phyloP scores from a whole-genome alignment of 2,113 vertebrate species.

The Indicator indicator region DNA sequence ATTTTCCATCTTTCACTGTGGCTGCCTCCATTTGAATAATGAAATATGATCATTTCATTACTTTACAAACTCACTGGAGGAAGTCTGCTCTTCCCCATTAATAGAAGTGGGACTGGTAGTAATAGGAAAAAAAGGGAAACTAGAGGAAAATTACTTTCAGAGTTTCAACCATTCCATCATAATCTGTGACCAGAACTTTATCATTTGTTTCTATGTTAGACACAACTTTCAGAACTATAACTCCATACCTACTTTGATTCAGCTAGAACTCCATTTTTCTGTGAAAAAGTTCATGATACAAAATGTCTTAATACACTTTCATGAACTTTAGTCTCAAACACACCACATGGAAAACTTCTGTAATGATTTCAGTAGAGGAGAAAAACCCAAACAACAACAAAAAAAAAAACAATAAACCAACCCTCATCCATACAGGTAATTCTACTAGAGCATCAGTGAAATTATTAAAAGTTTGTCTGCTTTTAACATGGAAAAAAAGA shows the following conservation, averaged over 20 bases:
- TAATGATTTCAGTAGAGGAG: not conserved
- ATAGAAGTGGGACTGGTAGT: not conserved
- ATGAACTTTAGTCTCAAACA: not conserved
- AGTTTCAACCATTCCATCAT: not conserved
- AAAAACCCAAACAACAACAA: too few relatives aligned
- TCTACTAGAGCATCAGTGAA: not conserved
- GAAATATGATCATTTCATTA: not conserved
- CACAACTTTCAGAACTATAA: not conserved
- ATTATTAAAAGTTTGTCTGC: not conserved
- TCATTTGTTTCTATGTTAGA: not conserved
- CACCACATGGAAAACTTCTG: not conserved
- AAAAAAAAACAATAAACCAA: too few relatives aligned
- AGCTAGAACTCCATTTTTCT: not conserved
- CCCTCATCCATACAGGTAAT: not conserved
- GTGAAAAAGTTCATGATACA: not conserved
- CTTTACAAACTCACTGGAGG: not conserved
- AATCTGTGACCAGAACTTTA: not conserved
- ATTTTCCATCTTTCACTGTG: not conserved
- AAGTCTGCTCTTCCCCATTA: not conserved
- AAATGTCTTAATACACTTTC: not conserved
- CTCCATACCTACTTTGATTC: not conserved
- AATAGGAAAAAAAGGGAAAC: not conserved
- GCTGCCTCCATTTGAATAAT: not conserved
- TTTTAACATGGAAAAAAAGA: not conserved
- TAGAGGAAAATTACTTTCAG: not conserved